Evolutionary conservation across 2,797 vertebrate genomes (phyloP).

Genomic region (Rhinatrema bivittatum): DNA sequence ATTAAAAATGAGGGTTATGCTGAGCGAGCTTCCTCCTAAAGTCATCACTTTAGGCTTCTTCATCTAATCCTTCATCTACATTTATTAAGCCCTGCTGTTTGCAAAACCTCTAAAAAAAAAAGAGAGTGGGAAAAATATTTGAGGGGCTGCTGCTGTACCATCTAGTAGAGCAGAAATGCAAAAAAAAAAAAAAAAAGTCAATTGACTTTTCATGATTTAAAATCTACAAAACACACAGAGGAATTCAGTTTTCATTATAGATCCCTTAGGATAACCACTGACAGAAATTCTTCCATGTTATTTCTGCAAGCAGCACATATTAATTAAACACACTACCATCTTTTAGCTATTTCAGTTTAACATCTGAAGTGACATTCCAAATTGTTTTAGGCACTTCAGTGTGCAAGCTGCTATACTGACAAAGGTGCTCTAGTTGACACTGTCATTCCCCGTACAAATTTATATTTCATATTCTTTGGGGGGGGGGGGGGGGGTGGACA

Average conservation of each 20-base stretch:
- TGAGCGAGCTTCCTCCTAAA: not conserved
- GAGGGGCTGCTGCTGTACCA: too few relatives aligned
- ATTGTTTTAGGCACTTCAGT: too few relatives aligned
- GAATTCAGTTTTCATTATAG: constrained; percentile 45
- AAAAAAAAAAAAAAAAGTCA: too few relatives aligned
- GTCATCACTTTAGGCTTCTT: constrained; percentile 17
- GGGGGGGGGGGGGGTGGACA: too few relatives aligned
- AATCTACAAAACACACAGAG: constrained; percentile 32
- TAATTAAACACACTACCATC: too few relatives aligned
- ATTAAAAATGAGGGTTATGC: constrained; percentile 4
- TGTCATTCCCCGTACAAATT: too few relatives aligned
- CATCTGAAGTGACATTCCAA: too few relatives aligned
- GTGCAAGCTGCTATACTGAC: too few relatives aligned
- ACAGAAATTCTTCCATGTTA: constrained; percentile 18
- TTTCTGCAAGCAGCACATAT: constrained; percentile 21
- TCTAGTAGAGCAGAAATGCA: constrained; percentile 44
- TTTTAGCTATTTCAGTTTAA: too few relatives aligned
- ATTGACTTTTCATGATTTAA: constrained; percentile 53
- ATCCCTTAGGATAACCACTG: constrained; percentile 21
- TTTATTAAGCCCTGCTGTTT: constrained; percentile 50
- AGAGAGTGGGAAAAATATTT: too few relatives aligned
- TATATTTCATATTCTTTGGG: too few relatives aligned
- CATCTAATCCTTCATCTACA: constrained; percentile 51
- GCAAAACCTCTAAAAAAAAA: constrained; percentile 9
- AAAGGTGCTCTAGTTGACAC: too few relatives aligned